Evolutionary conservation across 2,113 vertebrate species (phyloP), one percentile per base, ranked within the genome.

Genomic region (Physeter macrocephalus): DNA sequence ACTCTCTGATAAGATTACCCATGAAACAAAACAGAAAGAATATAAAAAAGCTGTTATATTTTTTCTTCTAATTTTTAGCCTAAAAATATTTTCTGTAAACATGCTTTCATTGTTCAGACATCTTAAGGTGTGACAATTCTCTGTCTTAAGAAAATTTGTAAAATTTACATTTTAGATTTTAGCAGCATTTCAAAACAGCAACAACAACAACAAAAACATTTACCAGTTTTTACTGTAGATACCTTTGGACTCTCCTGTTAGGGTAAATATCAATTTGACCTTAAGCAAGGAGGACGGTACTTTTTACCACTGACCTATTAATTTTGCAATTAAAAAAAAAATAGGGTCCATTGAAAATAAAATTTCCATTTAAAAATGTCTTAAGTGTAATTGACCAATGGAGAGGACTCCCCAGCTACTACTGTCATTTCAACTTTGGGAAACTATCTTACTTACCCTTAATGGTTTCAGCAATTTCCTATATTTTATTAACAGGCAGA

Each of bases 11-110:
- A 62, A 88, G n/a, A 88, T 57, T 10, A 25, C 4, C 69, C 96
- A 80, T 90, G 88, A 94, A 96, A 90, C 88, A 96, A 92, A 96
- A 72, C 23, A 78, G 39, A 97, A 41, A 97, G 20, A 87, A 94
- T 9, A 81, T 67, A 14, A 88, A 88, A 96, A 97, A 97, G 13
- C 1, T 17, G 39, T 96, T 98, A 41, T 25, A 39, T 94, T 94
- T 64, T 92, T 97, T 94, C 46, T 96, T 36, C 90, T 95, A 69
- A 52, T 80, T 92, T 46, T 77, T 91, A 80, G 13, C 15, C 34
- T 95, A 59, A 66, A 94, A 12, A 9, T n/a, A 66, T 84, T 96
- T 78, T 52, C 34, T 83, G 13, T 86, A 87, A 96, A 95, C 2
- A 97, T 85, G 66, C 12, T 78, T 94, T 80, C 94, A 72, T 62